Percentiles rank a stretch among this genome's conserved stretches.
Conservation (phyloP, 2,797 vertebrate species). For the Otolemur crassicaudatus region DNA sequence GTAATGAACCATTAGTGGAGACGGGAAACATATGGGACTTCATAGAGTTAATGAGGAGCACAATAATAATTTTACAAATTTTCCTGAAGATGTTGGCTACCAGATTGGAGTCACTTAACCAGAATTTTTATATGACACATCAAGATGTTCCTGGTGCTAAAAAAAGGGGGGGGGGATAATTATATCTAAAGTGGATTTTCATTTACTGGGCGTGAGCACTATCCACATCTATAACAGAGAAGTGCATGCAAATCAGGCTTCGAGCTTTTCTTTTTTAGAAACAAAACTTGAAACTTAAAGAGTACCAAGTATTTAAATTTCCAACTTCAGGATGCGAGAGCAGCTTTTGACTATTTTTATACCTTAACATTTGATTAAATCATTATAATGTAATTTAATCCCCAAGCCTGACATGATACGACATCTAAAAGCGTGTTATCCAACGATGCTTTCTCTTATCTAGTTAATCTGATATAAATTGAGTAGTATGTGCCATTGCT, state of each 20-base stretch:
- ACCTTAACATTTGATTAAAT: slow-evolving; percentile 32
- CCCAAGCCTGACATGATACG: neutral
- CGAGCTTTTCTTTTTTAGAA: slow-evolving; percentile 33
- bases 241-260: neutral
- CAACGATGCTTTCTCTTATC: neutral
- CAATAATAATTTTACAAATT: slow-evolving; percentile 12
- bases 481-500: neutral
- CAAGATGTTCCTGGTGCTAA: slow-evolving; percentile 60
- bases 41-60: neutral
- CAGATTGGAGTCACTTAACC: slow-evolving; percentile 44
- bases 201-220: slow-evolving; percentile 25
- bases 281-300: slow-evolving; percentile 12
- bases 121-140: slow-evolving; percentile 53
- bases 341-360: slow-evolving; percentile 18
- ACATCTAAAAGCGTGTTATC: slow-evolving; percentile 28
- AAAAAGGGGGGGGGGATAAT: neutral
- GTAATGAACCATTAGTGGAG: neutral
- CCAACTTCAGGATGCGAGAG: neutral
- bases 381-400: neutral
- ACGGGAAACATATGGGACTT: slow-evolving; percentile 40
- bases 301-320: neutral
- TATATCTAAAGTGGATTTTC: slow-evolving; percentile 35
- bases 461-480: neutral
- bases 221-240: neutral
- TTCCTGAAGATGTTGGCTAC: neutral